A percentile compares a stretch with the other conserved stretches of the same genome.
Evolutionary conservation across 2,113 vertebrate species (phyloP).

Genomic region (Urocitellus parryii): DNA sequence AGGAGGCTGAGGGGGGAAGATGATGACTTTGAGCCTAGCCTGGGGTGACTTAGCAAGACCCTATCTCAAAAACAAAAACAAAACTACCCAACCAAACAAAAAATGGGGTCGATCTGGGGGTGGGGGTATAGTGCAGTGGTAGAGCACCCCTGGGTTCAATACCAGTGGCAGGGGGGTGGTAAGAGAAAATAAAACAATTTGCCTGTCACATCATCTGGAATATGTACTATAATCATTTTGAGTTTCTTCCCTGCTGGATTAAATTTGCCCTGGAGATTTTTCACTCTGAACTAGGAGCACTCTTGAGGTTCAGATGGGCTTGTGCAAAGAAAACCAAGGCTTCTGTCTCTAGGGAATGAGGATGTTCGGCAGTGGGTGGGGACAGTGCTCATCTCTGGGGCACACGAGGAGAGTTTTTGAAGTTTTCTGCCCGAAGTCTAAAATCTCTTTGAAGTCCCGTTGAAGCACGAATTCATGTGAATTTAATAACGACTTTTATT

Average conservation of each 20-base stretch:
- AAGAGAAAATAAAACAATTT: background rate
- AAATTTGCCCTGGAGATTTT: background rate
- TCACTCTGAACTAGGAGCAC: background rate
- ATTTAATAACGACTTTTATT: slow-evolving; percentile 33
- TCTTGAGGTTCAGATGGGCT: background rate
- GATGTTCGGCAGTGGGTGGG: background rate
- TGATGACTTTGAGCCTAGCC: no score
- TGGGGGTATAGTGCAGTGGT: no score
- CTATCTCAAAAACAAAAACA: no score
- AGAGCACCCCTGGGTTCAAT: no score
- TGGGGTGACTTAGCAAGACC: no score
- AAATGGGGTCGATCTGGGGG: no score
- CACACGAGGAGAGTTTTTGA: background rate
- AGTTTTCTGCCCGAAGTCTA: background rate
- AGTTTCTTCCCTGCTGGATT: background rate
- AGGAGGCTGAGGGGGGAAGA: no score
- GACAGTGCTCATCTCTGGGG: background rate
- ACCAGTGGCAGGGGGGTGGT: no score
- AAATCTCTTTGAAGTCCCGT: slow-evolving; percentile 33
- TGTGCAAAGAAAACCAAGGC: background rate
- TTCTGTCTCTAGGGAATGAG: background rate
- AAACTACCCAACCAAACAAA: no score
- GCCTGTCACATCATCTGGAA: background rate
- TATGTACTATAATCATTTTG: background rate
- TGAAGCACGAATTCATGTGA: slow-evolving; percentile 14